Evolutionary conservation across 2,888 invertebrate species (phyloP), one percentile per base, ranked within the genome.

Genomic region (Idaea straminata): DNA sequence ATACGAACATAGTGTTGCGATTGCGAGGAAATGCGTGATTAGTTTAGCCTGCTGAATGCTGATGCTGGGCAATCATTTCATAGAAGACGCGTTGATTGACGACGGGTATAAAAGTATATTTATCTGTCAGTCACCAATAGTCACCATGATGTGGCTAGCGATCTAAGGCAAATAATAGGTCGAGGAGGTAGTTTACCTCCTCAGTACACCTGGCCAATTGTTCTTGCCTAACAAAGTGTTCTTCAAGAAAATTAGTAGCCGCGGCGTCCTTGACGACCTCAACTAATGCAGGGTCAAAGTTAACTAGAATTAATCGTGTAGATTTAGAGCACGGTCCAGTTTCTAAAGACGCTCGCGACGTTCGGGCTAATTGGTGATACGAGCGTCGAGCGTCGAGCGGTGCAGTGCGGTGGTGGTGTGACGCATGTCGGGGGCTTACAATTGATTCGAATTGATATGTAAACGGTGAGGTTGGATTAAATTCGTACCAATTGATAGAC

Each of bases 1-100:
- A 35, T 25, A 57, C 61, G 64, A 67, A 61, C 62, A 59, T 62
- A 67, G 64, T 63, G 34, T 25, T 34, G 15, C 60, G 60, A 59
- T 35, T 60, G 61, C 34, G 13, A 59, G 10, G 47, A 13, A 47
- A 47, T 47, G 47, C 47, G 13, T 47, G 10, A 25, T 25, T 25
- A 25, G 25, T 25, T 25, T 25, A 7, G 47, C 47, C 13, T 47
- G 47, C 47, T 47, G 13, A 7, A n/a, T n/a, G 38, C 38, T 47
- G 13, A 7, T 7, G 4, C 47, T 47, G 13, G 13, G 10, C 13
- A 47, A 10, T 13, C 7, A 5, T 13, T 47, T 47, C 47, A 47
- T 47, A 13, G 10, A 47, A 47, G 47, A 10, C 10, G 47, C 47
- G 10, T 47, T 47, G 47, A 47, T 13, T 47, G 47, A 47, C 10